phyloP scores from a whole-genome alignment of 2,113 vertebrate species.

The Dasyprocta punctata region DNA sequence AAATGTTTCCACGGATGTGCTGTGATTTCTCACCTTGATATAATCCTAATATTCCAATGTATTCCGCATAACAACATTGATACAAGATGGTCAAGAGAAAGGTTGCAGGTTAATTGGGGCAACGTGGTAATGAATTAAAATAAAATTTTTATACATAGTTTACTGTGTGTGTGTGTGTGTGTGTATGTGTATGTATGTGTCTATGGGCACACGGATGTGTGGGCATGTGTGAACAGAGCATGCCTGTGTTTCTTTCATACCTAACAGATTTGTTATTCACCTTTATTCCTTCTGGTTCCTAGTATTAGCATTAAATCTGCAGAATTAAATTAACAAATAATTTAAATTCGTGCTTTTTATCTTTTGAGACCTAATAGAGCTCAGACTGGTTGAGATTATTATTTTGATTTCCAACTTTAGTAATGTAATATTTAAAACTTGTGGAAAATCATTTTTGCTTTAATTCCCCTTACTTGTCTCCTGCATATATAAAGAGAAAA shows the following conservation, averaged over 20 bases:
- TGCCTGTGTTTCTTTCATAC: not conserved
- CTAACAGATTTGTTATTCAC: not conserved
- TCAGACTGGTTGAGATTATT: not conserved
- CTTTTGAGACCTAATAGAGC: not conserved
- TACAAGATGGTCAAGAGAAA: not conserved
- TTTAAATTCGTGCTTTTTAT: constrained; percentile 14
- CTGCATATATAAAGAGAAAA: not conserved
- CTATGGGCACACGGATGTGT: not conserved
- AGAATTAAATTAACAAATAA: not conserved
- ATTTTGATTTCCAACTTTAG: not conserved
- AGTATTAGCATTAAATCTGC: constrained; percentile 8
- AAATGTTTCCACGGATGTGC: not conserved
- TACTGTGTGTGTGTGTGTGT: not conserved
- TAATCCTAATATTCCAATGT: not conserved
- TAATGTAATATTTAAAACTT: not conserved
- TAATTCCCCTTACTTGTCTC: not conserved
- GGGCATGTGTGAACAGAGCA: not conserved
- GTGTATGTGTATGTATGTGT: not conserved
- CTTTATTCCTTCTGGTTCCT: constrained; percentile 30
- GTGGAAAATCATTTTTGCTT: constrained; percentile 19
- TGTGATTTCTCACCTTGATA: not conserved
- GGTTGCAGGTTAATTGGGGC: not conserved
- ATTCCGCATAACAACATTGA: not conserved
- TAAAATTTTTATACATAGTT: not conserved
- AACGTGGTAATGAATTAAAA: not conserved